Evolutionary conservation across 2,113 vertebrate genomes (phyloP), one percentile per base, ranked within the genome.

Genomic region (Neofelis nebulosa): DNA sequence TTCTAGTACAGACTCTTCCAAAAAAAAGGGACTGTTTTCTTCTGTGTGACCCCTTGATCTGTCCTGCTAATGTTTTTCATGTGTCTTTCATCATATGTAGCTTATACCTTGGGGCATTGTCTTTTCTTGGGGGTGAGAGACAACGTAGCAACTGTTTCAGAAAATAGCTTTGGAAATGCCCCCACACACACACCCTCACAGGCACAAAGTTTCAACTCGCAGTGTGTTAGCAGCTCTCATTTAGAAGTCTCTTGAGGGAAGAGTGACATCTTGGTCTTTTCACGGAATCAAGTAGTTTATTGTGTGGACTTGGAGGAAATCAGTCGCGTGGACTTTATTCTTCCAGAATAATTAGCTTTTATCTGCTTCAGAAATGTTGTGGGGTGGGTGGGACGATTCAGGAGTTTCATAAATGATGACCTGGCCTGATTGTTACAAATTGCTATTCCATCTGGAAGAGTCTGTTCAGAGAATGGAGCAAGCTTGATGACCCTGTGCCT

Each of bases 291-390:
- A 18, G 18, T 38, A 25, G 33, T 74, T 4, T 23, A 74, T 84
- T 69, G 36, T 9, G 45, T 45, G 45, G 45, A 45, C 45, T 61
- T 82, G 73, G 92, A 94, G 69, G 57, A 91, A 78, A 95, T 73
- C 45, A 81, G 78, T 69, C 69, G 41, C 57, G 61, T 96, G 83
- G 66, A 61, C 57, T 95, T 89, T 38, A 78, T 93, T 96, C 73
- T 82, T 76, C 78, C 69, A 80, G 57, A 80, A 45, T 68, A 81
- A 69, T 76, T 91, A 14, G 69, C 87, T 91, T 91, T 45, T 52
- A 29, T 45, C 57, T 82, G 41, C 78, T 78, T 91, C 57, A 38
- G 92, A 97, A 95, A 88, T 91, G 63, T 91, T 38, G 69, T 65
- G 82, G 52, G 82, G 52, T 80, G 45, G 48, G 45, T 45, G 45